Evolutionary conservation across 1,140 invertebrate genomes (phyloP), one percentile per base, ranked within the genome.

Genomic region (Dinothrombium tinctorium): DNA sequence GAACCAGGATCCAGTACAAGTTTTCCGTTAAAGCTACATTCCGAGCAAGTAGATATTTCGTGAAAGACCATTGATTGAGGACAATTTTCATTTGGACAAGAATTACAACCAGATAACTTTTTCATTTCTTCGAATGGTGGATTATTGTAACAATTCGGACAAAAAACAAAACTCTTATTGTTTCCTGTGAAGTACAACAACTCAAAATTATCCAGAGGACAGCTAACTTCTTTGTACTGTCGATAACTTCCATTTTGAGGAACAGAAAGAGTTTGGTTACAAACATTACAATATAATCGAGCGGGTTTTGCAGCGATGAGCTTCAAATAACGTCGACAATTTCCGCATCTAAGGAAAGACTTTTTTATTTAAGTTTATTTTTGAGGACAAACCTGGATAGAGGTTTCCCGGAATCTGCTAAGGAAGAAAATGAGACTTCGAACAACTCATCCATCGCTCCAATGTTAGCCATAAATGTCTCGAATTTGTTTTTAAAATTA

Each of bases 291-390:
- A 59, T 94, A 84, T 7, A 98, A 67, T 22, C 92, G 71, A 1
- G 76, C 76, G 2, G 90, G 89, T 58, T 87, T 90, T 0, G 82
- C 76, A 61, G 83, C 76, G 28, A 98, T 84, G 46, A 92, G 76
- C 62, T 95, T 94, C 81, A 99, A 89, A 53, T 87, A 99, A 2
- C 90, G 68, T 8, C 84, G 63, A 59, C 94, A 98, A 60, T 95
- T 96, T 7, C 92, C 92, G 63, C 94, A 99, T 45, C 87, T 76
- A n/a, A n/a, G n/a, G n/a, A n/a, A n/a, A n/a, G n/a, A n/a, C n/a
- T n/a, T n/a, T n/a, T n/a, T n/a, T n/a, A n/a, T n/a, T n/a, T n/a
- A n/a, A n/a, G n/a, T n/a, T n/a, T n/a, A n/a, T n/a, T n/a, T n/a
- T n/a, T n/a, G n/a, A n/a, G n/a, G n/a, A n/a, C n/a, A n/a, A n/a